Base-by-base conservation (phyloP, 2,888 invertebrate genomes). In the Camponotus fellah region DNA sequence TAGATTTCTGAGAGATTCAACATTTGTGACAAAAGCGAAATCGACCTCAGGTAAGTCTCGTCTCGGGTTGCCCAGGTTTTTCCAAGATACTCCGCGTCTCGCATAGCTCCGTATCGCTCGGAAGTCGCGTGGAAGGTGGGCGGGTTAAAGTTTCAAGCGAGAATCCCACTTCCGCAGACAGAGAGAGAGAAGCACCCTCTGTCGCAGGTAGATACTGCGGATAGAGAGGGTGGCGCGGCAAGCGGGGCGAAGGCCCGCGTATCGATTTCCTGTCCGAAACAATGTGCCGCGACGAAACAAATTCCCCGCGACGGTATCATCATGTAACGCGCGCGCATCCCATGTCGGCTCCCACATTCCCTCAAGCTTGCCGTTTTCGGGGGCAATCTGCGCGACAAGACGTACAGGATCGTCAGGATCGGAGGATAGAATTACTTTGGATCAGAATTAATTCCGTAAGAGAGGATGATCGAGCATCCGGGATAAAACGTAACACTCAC, bases 261-360 rank as follows among this genome's bases (percentile, higher is more conserved):
- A 91, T 92, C 92, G 92, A 92, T 92, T 92, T 92, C 86, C 92
- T 90, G 92, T 92, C 91, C 82, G 72, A 87, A 89, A 88, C 89
- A 88, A 87, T 88, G 87, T 82, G 80, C 64, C 82, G 75, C 86
- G 84, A 83, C 75, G 82, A 82, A 79, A 68, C 85, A 84, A 89
- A 85, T 89, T 89, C 83, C 86, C 71, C 81, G 81, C 43, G 75
- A 76, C 69, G 68, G 65, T 85, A 79, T 85, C 84, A 66, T 69
- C 84, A 66, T 65, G 40, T 82, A 80, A 71, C 82, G 32, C 75
- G 68, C 37, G 49, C 56, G 74, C 68, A 60, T 64, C 72, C 74
- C 17, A 10, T 46, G 37, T 53, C 14, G 32, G n/a, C 49, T 40
- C 34, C 34, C 40, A 14, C 46, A 58, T 56, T 77, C 49, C 10